Base-by-base conservation (phyloP, 2,888 invertebrate species). In the Anaspis maculata region DNA sequence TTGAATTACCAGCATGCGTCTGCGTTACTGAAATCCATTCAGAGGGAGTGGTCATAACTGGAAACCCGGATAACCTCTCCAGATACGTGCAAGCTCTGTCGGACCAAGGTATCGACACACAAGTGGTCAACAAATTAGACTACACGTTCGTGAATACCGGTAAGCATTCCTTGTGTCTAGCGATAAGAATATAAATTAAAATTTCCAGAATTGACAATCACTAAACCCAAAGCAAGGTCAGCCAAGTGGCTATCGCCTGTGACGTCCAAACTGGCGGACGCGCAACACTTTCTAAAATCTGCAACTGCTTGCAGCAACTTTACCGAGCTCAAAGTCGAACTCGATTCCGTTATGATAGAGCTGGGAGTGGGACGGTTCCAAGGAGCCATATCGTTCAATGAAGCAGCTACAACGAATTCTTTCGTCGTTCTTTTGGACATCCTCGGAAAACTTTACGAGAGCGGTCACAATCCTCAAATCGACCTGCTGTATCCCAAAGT, bases 401-500 rank as follows among this genome's bases (percentile, higher is more conserved):
- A 19, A 19, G 19, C 19, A 6, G 19, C 5, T 9, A 5, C 9
- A 9, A 19, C 5, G 9, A 19, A 19, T 9, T 6, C 6, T 9
- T 19, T 19, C 9, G 5, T 5, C 19, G 9, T 19, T 9, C 19
- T 19, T 9, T 9, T 19, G 6, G 19, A 19, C 5, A 19, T 19
- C 6, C 9, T 19, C 5, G 19, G 19, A 5, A 19, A 5, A 5
- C 61, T 92, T 39, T 92, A 83, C 64, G 76, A 79, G 43, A 69
- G 73, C 14, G 95, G 96, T 2, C 55, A 83, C 31, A 79, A 84
- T 51, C 77, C 87, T 1, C 74, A 81, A 39, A 62, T 91, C 3
- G 72, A 82, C 1, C 76, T 78, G 33, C 68, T 96, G 22, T 92
- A 89, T 62, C 84, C 89, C 0, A 61, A 70, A 14, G 69, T 89